Evolutionary conservation across 2,113 vertebrate genomes (phyloP).

Genomic region (Helogale parvula): DNA sequence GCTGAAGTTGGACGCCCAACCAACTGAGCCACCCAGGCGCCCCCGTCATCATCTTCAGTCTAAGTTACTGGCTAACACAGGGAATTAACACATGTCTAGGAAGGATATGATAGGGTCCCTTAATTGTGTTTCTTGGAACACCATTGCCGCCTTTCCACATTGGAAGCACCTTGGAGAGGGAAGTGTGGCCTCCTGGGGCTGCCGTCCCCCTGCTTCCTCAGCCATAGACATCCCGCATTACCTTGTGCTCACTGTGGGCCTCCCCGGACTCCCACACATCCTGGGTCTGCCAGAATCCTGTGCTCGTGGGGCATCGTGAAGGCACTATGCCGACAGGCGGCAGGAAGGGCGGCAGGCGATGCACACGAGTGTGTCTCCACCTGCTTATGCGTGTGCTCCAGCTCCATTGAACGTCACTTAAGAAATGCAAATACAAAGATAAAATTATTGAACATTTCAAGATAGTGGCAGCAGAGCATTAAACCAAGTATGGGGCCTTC

Average conservation of each 20-base stretch:
- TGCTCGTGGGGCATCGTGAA: not conserved
- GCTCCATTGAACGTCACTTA: not conserved
- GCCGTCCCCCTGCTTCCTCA: not conserved
- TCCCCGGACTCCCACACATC: not conserved
- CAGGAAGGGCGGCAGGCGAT: rapidly evolving
- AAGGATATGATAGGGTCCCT: not conserved
- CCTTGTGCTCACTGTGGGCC: not conserved
- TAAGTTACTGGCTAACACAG: not conserved
- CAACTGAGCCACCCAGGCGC: no score
- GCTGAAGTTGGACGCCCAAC: no score
- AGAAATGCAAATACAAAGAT: not conserved
- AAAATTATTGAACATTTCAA: not conserved
- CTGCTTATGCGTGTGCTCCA: rapidly evolving
- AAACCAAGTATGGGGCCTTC: not conserved
- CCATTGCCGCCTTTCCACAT: not conserved
- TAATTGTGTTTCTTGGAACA: not conserved
- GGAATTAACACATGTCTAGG: not conserved
- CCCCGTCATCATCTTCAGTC: not conserved
- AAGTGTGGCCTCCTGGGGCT: not conserved
- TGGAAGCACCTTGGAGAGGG: not conserved
- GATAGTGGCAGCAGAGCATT: not conserved
- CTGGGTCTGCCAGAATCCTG: rapidly evolving
- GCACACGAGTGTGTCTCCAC: rapidly evolving
- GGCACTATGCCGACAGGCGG: rapidly evolving
- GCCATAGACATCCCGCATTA: not conserved